Percentiles rank a stretch among this genome's conserved stretches.
phyloP scores from a whole-genome alignment of 2,113 vertebrate genomes.

The Gadus chalcogrammus region DNA sequence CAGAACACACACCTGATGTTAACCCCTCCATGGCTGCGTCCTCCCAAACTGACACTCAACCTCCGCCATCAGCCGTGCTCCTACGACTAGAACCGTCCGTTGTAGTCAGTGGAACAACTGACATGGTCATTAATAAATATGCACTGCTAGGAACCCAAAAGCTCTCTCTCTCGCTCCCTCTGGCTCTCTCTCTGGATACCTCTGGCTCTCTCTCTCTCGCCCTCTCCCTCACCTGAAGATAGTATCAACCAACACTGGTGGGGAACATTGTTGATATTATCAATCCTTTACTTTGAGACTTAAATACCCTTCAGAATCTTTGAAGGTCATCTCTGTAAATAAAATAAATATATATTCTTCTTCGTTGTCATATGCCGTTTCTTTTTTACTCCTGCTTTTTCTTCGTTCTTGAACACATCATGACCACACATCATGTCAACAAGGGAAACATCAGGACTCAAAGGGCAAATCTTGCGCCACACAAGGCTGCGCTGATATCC shows the following conservation, averaged over 20 bases:
- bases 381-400: too few relatives aligned
- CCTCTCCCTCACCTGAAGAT: too few relatives aligned
- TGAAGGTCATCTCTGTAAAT: too few relatives aligned
- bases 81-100: constrained; percentile 4
- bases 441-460: background rate
- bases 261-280: too few relatives aligned
- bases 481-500: background rate
- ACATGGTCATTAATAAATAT: constrained; percentile 19
- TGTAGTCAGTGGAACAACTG: constrained; percentile 22
- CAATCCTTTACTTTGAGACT: too few relatives aligned
- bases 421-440: too few relatives aligned
- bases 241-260: too few relatives aligned
- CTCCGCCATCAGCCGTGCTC: constrained; percentile 22
- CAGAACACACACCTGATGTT: constrained; percentile 20
- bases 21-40: constrained; percentile 5
- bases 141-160: background rate
- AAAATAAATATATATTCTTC: too few relatives aligned
- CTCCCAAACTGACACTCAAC: constrained; percentile 35
- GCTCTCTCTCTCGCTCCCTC: too few relatives aligned
- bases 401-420: too few relatives aligned
- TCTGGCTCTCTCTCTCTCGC: background rate
- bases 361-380: too few relatives aligned
- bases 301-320: too few relatives aligned
- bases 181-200: background rate
- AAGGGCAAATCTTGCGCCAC: background rate